phyloP scores from a whole-genome alignment of 2,888 invertebrate genomes.

The Mimachlamys varia region DNA sequence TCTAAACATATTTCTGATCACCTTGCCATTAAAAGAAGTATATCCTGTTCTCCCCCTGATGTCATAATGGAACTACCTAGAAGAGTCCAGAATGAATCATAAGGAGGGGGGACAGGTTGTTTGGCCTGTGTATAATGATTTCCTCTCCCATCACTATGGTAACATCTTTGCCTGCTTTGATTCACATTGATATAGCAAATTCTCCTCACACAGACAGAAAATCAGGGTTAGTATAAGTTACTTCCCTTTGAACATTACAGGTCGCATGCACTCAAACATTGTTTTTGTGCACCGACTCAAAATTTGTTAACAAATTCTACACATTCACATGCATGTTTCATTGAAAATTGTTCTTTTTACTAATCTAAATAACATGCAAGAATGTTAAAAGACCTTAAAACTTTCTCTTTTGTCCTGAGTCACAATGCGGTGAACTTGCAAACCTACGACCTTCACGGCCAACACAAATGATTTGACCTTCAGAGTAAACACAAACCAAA shows the following conservation, averaged over 20 bases:
- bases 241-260: background rate
- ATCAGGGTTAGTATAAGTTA: background rate
- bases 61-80: background rate
- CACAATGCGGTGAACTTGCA: background rate
- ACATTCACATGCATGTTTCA: background rate
- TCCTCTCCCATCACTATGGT: conserved; percentile 32
- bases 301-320: background rate
- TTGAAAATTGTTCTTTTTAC: background rate
- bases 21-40: background rate
- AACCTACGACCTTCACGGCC: background rate
- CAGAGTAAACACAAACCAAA: conserved; percentile 39
- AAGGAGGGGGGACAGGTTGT: background rate
- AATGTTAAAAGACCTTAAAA: background rate
- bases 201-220: background rate
- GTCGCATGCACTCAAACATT: background rate
- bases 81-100: background rate
- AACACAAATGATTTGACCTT: conserved; percentile 6
- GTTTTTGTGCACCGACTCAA: conserved; percentile 26
- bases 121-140: conserved; percentile 27
- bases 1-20: no score
- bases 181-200: background rate
- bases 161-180: conserved; percentile 5
- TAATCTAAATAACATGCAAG: conserved; percentile 5
- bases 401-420: background rate
- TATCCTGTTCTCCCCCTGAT: background rate